A percentile compares a stretch with the other conserved stretches of the same genome.
Conservation (phyloP, 2,113 vertebrate genomes). For the Microtus richardsoni region DNA sequence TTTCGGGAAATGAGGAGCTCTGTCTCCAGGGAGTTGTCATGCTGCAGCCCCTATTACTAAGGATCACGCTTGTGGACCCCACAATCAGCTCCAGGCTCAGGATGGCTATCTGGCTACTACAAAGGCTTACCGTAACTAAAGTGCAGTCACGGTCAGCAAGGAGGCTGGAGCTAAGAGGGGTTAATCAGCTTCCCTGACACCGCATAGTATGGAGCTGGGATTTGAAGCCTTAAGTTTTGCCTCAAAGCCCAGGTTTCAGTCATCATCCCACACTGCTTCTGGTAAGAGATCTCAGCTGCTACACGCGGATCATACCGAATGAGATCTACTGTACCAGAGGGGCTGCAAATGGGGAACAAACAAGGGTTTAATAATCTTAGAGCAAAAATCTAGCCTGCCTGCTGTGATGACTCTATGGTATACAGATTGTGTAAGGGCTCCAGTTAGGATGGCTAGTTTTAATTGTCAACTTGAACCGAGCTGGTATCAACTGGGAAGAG, state of each 20-base stretch:
- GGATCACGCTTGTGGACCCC: neutral
- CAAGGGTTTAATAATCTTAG: neutral
- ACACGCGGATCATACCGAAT: no score
- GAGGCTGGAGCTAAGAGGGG: neutral
- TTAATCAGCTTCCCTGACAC: neutral
- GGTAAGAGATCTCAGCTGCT: neutral
- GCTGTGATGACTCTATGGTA: rapidly evolving
- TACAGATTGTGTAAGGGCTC: neutral
- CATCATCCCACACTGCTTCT: neutral
- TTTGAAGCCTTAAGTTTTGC: neutral
- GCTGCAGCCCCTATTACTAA: neutral
- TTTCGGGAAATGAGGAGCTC: no score
- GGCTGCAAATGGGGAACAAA: neutral
- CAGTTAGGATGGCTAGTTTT: neutral
- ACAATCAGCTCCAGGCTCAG: neutral
- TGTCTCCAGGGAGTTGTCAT: neutral
- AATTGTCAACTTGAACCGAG: neutral
- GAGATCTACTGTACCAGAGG: neutral
- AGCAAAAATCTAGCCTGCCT: neutral
- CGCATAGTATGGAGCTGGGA: neutral
- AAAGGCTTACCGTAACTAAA: neutral
- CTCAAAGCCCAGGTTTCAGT: neutral
- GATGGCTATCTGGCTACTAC: neutral
- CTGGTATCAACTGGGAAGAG: neutral
- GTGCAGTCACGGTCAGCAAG: neutral